A percentile compares a stretch with the other conserved stretches of the same genome.
Evolutionary conservation across 1,140 invertebrate genomes (phyloP).

Genomic region (Melitaea cinxia): DNA sequence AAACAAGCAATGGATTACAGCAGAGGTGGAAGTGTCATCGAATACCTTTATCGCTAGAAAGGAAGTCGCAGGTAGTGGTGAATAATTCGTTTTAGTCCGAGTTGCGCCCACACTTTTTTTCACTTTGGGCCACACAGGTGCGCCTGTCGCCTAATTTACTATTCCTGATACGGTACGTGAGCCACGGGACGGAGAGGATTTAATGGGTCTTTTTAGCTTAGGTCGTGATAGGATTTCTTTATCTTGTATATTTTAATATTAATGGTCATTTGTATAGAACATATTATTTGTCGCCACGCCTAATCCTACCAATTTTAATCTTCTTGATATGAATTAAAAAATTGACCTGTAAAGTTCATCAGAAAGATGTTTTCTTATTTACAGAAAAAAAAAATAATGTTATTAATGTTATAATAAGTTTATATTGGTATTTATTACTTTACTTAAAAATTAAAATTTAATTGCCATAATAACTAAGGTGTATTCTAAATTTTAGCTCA

Average conservation of each 20-base stretch:
- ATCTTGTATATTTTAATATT: constrained; percentile 52
- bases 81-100: constrained; percentile 80
- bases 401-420: too few relatives aligned
- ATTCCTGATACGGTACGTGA: constrained; percentile 67
- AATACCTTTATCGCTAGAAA: constrained; percentile 40
- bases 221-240: constrained; percentile 43
- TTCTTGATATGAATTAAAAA: constrained; percentile 18
- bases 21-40: constrained; percentile 2
- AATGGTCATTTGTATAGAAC: constrained; percentile 30
- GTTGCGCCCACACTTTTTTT: constrained; percentile 76
- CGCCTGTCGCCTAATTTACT: constrained; percentile 71
- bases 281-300: constrained; percentile 35
- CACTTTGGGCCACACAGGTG: constrained; percentile 74
- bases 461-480: too few relatives aligned
- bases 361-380: too few relatives aligned
- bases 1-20: constrained; percentile 42
- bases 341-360: too few relatives aligned
- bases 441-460: too few relatives aligned
- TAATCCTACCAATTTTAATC: constrained; percentile 8
- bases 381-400: constrained; percentile 20
- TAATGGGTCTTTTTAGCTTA: constrained; percentile 59
- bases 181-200: constrained; percentile 52
- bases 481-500: too few relatives aligned
- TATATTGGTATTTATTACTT: too few relatives aligned
- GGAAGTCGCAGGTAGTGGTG: constrained; percentile 73